Base-by-base conservation (phyloP, 2,797 vertebrate genomes). In the Premnoplex brunnescens region DNA sequence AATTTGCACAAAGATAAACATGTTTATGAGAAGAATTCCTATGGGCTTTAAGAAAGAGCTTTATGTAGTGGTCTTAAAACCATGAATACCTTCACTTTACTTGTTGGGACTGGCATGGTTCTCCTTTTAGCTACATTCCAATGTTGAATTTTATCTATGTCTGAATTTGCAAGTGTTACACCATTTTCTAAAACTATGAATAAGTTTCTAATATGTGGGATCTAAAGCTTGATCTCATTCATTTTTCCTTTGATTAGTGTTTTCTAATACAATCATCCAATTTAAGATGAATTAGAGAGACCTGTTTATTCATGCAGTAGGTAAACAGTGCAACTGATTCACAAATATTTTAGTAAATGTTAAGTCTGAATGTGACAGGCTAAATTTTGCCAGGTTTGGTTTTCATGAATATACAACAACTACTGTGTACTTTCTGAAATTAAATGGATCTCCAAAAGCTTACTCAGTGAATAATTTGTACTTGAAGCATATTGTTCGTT, bases 61-160 rank as follows among this genome's bases (percentile, higher is more conserved):
- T 63, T 71, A 62, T 23, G 14, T n/a, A 78, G 4, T 46, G 10
- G 8, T 63, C 52, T 77, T 83, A 71, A 88, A 91, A 85, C 3
- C 15, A 17, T 1, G 0, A 85, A 76, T 59, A 41, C 2, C 13
- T 85, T 19, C 34, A 73, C 32, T 85, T 74, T 46, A 77, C 28
- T 20, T 15, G 21, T 23, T 71, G 6, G 32, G n/a, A 81, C 27
- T 68, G 20, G 6, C 2, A 0, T 2, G 2, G 4, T 3, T 52
- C 9, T 55, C 27, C 37, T 89, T 95, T 83, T 43, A 82, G 34
- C 28, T 86, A 58, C 12, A 12, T 83, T 83, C 39, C 32, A 63
- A 36, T 48, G 41, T 4, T 81, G 66, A 64, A 41, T 60, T 55
- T 80, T 72, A 8, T 26, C 66, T 81, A 8, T 64, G 10, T 43